Evolutionary conservation across 2,113 vertebrate species (phyloP).

Genomic region (Oryzias melastigma): DNA sequence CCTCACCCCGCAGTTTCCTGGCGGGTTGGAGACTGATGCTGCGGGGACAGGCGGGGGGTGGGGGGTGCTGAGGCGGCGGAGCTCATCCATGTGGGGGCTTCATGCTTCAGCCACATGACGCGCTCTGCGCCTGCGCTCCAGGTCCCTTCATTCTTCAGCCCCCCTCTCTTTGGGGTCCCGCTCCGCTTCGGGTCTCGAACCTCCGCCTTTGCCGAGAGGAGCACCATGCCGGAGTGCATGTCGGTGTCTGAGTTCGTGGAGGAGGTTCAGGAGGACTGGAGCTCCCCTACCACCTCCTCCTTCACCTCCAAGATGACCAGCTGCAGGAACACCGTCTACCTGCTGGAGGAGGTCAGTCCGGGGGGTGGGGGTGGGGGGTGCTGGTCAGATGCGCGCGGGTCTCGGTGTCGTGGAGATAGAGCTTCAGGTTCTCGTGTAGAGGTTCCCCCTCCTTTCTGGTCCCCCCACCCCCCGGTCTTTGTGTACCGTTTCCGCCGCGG

Average conservation of each 20-base stretch:
- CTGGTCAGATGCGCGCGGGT: too few relatives aligned
- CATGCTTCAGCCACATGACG: too few relatives aligned
- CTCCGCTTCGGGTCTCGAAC: conserved; percentile 1
- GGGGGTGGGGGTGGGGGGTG: neutral
- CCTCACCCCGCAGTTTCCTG: too few relatives aligned
- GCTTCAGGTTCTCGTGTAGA: too few relatives aligned
- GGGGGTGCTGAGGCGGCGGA: too few relatives aligned
- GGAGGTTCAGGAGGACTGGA: conserved; percentile 73
- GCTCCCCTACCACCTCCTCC: conserved; percentile 68
- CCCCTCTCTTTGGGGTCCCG: neutral
- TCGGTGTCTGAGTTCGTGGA: conserved; percentile 61
- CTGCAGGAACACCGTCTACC: conserved; percentile 67
- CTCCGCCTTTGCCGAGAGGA: neutral
- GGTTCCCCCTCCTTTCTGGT: too few relatives aligned
- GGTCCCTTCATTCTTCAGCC: conserved; percentile 2
- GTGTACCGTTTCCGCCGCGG: too few relatives aligned
- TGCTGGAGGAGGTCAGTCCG: conserved; percentile 69
- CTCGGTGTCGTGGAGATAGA: too few relatives aligned
- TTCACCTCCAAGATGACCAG: conserved; percentile 68
- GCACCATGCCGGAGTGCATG: conserved; percentile 64
- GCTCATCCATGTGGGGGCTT: too few relatives aligned
- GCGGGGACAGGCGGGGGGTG: too few relatives aligned
- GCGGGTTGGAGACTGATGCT: too few relatives aligned
- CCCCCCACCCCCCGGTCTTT: too few relatives aligned
- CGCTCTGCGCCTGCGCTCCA: neutral